Conservation (phyloP, 1,140 invertebrate genomes). For the Drosophila insularis region DNA sequence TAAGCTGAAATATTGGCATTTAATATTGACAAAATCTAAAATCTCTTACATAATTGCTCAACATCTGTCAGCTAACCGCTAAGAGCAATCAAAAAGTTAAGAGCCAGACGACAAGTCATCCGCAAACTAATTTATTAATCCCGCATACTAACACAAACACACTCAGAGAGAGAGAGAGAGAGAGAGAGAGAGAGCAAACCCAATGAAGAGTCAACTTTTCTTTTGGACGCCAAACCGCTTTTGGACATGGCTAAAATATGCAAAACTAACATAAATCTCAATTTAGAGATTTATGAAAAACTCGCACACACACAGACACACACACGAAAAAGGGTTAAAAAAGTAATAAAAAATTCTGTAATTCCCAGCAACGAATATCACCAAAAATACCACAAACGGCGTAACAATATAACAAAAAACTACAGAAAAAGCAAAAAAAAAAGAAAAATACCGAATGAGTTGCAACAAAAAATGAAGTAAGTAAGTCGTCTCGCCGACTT, state of each 20-base stretch:
- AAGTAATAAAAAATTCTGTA: conserved; percentile 75
- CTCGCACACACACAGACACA: conserved; percentile 10
- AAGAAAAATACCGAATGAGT: neutral
- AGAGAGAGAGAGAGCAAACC: conserved; percentile 52
- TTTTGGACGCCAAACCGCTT: conserved; percentile 64
- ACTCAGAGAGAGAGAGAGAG: neutral
- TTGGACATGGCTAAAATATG: conserved; percentile 80
- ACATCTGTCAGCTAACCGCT: conserved; percentile 68
- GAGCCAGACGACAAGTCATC: conserved; percentile 74
- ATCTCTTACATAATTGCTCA: conserved; percentile 47
- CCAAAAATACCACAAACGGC: conserved; percentile 65
- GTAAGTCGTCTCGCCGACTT: too few relatives aligned
- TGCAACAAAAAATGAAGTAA: conserved; percentile 25
- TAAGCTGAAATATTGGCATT: neutral
- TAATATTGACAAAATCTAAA: conserved; percentile 6
- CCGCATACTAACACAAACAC: conserved; percentile 34
- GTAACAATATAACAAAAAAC: conserved; percentile 57
- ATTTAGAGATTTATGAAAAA: conserved; percentile 80
- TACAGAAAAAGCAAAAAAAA: conserved; percentile 23
- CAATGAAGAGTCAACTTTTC: conserved; percentile 31
- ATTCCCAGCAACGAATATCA: conserved; percentile 72
- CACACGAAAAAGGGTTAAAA: conserved; percentile 48
- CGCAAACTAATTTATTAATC: conserved; percentile 80
- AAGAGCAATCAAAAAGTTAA: conserved; percentile 76
- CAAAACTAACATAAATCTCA: conserved; percentile 81